These are phyloP conservation scores for Tetramorium parvispinum DNA, from an alignment of 1,140 invertebrate species.

Conservation along the genomic window DNA sequence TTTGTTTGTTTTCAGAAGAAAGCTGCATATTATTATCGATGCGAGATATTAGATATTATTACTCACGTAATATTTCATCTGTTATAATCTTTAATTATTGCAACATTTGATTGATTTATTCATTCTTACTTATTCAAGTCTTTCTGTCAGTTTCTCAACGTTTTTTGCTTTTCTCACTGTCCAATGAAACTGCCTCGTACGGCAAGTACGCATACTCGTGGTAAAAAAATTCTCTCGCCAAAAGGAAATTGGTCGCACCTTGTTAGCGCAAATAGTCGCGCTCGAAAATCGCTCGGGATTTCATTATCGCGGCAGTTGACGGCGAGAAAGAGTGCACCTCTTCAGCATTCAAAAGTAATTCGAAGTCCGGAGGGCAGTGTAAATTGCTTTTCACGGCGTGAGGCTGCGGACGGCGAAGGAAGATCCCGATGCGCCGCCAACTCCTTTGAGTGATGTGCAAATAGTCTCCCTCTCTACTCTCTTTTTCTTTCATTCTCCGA, in stretches of 20 bases:
- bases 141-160: background rate
- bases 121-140: background rate
- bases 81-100: background rate
- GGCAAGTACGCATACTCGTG: background rate
- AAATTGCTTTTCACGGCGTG: conserved; percentile 58
- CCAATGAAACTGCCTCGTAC: background rate
- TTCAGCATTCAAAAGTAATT: conserved; percentile 57
- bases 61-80: background rate
- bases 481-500: conserved; percentile 19
- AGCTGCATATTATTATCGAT: background rate
- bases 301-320: conserved; percentile 55
- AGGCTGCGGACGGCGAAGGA: conserved; percentile 49
- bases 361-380: conserved; percentile 60
- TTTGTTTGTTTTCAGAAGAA: background rate
- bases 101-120: background rate
- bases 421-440: conserved; percentile 50
- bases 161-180: no score
- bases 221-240: background rate
- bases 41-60: background rate
- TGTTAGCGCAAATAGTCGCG: conserved; percentile 49
- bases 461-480: conserved; percentile 39
- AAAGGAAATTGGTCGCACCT: conserved; percentile 37
- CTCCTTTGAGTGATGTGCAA: conserved; percentile 62
- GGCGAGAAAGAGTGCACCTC: conserved; percentile 46
- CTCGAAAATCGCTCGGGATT: conserved; percentile 47